phyloP scores from a whole-genome alignment of 1,140 invertebrate species.

The Hylyphantes graminicola region DNA sequence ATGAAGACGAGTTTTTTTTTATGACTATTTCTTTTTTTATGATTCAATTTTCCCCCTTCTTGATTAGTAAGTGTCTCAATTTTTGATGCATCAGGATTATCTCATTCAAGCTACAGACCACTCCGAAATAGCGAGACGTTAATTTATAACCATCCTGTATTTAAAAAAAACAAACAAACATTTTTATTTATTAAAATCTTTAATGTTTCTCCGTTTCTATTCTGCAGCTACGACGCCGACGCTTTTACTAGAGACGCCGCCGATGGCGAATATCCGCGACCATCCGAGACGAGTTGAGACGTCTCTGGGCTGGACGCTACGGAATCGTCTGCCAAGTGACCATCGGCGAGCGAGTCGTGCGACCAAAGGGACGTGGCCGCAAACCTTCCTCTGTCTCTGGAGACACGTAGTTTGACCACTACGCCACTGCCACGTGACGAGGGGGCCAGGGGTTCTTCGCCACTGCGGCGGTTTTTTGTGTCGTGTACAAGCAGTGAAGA shows the following conservation, averaged over 20 bases:
- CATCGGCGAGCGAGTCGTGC: constrained; percentile 27
- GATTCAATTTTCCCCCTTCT: too few relatives aligned
- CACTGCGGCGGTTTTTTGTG: constrained; percentile 26
- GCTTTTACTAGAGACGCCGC: background rate
- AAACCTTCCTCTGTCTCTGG: constrained; percentile 42
- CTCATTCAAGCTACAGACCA: too few relatives aligned
- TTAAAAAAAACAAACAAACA: too few relatives aligned
- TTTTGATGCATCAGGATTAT: too few relatives aligned
- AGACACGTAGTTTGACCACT: constrained; percentile 51
- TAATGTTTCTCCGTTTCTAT: too few relatives aligned
- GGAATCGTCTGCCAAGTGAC: constrained; percentile 50
- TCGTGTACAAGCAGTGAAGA: constrained; percentile 45
- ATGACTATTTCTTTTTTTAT: too few relatives aligned
- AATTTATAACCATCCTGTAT: too few relatives aligned
- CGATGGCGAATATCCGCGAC: background rate
- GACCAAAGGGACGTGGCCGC: constrained; percentile 29
- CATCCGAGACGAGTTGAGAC: constrained; percentile 13
- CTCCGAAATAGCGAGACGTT: too few relatives aligned
- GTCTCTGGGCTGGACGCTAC: constrained; percentile 8
- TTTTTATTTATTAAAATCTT: too few relatives aligned
- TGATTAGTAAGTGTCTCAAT: too few relatives aligned
- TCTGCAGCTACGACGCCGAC: background rate
- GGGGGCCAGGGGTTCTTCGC: constrained; percentile 11
- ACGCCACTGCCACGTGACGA: constrained; percentile 21
- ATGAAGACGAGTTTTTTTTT: too few relatives aligned